Conservation (phyloP, 2,113 vertebrate species). For the Sardina pilchardus region DNA sequence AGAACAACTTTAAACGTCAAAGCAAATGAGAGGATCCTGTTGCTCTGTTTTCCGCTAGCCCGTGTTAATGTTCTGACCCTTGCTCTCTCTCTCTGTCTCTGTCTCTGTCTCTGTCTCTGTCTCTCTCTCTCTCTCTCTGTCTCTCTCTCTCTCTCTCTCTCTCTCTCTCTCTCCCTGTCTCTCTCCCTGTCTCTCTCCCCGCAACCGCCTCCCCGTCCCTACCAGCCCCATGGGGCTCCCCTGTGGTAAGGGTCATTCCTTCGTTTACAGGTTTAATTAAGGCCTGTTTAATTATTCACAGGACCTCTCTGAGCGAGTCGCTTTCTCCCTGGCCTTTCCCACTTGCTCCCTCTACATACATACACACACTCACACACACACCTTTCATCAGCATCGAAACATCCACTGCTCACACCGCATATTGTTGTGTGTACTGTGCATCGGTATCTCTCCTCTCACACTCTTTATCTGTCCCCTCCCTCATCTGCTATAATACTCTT, state of each 20-base stretch:
- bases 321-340: constrained; percentile 47
- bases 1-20: constrained; percentile 66
- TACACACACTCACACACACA: not conserved
- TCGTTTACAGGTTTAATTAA: constrained; percentile 73
- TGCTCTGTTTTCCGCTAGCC: constrained; percentile 47
- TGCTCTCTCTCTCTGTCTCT: not conserved
- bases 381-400: not conserved
- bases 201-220: not conserved
- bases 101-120: too few species aligned
- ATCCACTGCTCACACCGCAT: too few species aligned
- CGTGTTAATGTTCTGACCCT: constrained; percentile 46
- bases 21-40: constrained; percentile 63
- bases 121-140: not conserved
- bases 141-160: constrained; percentile 20
- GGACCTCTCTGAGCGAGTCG: constrained; percentile 46
- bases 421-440: too few species aligned
- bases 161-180: not conserved
- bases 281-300: constrained; percentile 73
- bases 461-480: not conserved
- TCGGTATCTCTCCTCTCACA: constrained; percentile 2
- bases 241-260: constrained; percentile 62
- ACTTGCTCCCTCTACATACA: constrained; percentile 30
- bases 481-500: not conserved
- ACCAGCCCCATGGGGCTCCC: constrained; percentile 35
- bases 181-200: not conserved